Evolutionary conservation across 2,113 vertebrate genomes (phyloP).

Genomic region (Plectropomus leopardus): DNA sequence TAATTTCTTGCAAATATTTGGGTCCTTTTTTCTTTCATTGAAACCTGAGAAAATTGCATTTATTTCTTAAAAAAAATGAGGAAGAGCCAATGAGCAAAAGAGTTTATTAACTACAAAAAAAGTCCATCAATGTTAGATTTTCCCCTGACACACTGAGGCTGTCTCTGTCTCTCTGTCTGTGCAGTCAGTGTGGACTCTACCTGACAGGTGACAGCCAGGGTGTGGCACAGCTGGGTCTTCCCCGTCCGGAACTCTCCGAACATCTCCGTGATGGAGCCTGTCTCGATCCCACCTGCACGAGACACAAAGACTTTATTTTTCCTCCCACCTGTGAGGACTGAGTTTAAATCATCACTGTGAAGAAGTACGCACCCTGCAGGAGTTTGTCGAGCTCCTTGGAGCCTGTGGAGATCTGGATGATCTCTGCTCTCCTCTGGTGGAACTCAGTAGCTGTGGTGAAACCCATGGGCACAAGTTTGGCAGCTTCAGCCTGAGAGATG

Average conservation of each 20-base stretch:
- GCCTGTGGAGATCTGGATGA: constrained; percentile 98
- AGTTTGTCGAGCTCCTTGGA: constrained; percentile 98
- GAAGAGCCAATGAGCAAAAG: too few species aligned
- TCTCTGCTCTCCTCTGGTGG: constrained; percentile 95
- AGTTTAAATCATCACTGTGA: not conserved
- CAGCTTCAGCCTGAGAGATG: constrained; percentile 89
- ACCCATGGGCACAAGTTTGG: constrained; percentile 97
- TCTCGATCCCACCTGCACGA: constrained; percentile 94
- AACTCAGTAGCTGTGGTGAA: constrained; percentile 98
- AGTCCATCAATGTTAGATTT: too few species aligned
- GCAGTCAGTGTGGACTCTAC: constrained; percentile 67
- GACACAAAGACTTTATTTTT: not conserved
- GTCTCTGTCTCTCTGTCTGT: not conserved
- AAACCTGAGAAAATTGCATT: too few species aligned
- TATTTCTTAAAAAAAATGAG: too few species aligned
- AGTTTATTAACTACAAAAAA: too few species aligned
- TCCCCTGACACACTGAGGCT: not conserved
- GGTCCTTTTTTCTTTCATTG: too few species aligned
- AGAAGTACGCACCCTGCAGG: constrained; percentile 87
- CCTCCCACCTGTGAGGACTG: not conserved
- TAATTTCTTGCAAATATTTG: too few species aligned
- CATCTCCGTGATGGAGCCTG: constrained; percentile 98
- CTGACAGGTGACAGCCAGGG: constrained; percentile 96
- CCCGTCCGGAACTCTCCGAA: constrained; percentile 98
- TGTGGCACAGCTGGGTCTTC: constrained; percentile 98